Evolutionary conservation across 2,797 vertebrate genomes (phyloP).

Genomic region (Anas georgica): DNA sequence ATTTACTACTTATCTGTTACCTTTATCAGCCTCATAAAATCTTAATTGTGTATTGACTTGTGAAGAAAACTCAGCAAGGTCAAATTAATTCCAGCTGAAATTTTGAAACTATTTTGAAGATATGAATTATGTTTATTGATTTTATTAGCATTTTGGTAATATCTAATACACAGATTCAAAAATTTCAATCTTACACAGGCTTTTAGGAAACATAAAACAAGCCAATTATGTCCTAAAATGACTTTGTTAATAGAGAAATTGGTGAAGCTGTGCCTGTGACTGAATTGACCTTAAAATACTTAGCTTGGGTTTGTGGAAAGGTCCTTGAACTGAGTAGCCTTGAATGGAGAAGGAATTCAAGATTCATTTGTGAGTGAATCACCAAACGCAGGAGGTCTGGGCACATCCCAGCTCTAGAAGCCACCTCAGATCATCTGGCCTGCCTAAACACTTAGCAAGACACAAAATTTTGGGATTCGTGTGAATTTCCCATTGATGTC

Average conservation of each 20-base stretch:
- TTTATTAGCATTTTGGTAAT: neutral
- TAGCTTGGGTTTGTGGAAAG: neutral
- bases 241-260: neutral
- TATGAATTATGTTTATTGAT: neutral
- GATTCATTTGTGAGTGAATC: neutral
- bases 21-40: conserved; percentile 12
- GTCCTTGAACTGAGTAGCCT: neutral
- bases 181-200: neutral
- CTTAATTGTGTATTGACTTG: conserved; percentile 45
- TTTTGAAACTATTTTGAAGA: neutral
- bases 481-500: neutral
- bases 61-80: conserved; percentile 26
- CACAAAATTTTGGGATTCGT: neutral
- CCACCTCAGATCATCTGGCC: neutral
- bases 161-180: neutral
- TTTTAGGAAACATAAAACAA: neutral
- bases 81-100: neutral
- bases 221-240: neutral
- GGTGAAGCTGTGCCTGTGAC: neutral
- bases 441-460: neutral
- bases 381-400: neutral
- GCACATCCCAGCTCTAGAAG: neutral
- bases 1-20: neutral
- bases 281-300: neutral
- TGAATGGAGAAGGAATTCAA: neutral